These are phyloP conservation scores for Ceyx erithaca DNA, from an alignment of 2,797 vertebrate genomes.

Conservation along the genomic window DNA sequence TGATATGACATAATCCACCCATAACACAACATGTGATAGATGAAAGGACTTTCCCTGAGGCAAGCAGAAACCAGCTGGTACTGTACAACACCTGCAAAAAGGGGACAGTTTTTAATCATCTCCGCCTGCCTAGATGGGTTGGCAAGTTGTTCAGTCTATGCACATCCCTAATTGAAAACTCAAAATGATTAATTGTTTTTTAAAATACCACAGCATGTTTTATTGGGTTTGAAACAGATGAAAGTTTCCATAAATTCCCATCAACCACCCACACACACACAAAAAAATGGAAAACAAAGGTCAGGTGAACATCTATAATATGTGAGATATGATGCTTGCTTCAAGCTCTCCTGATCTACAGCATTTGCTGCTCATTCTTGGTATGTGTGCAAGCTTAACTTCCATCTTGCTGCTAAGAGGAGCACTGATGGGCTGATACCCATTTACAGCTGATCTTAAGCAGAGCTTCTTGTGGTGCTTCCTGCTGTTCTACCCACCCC, in stretches of 20 bases:
- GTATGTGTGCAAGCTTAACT: neutral
- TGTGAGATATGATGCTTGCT: neutral
- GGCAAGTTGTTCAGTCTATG: neutral
- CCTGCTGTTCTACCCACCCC: neutral
- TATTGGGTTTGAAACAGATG: neutral
- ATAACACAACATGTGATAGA: constrained; percentile 39
- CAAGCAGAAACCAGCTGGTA: constrained; percentile 37
- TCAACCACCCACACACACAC: neutral
- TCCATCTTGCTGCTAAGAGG: neutral
- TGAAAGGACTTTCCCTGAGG: constrained; percentile 60
- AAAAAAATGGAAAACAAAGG: neutral
- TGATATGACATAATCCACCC: constrained; percentile 62
- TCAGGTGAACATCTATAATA: neutral
- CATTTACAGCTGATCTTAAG: neutral
- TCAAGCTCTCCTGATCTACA: neutral
- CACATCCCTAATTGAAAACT: constrained; percentile 20
- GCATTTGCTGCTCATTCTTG: neutral
- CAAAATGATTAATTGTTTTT: constrained; percentile 11
- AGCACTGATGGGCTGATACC: neutral
- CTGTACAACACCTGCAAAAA: constrained; percentile 14
- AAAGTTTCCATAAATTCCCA: neutral
- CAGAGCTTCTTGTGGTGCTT: neutral
- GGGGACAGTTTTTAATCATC: constrained; percentile 18
- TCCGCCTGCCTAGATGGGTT: neutral
- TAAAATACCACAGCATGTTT: neutral